Base-by-base conservation (phyloP, 2,113 vertebrate species). In the Nesogale talazaci region DNA sequence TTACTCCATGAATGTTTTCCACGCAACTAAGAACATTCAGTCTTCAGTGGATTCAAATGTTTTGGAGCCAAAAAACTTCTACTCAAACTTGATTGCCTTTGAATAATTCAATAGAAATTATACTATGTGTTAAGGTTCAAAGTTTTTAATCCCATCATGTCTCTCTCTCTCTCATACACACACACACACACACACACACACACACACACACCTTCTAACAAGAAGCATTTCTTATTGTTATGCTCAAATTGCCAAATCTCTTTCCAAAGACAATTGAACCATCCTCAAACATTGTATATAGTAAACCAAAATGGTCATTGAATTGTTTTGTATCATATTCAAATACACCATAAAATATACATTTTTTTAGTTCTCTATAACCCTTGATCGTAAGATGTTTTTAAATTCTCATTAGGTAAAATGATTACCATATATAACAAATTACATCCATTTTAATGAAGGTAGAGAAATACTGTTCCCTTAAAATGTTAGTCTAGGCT, bases 401-500 rank as follows among this genome's bases (percentile, higher is more conserved):
- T 89, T 15, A 90, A 96, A 88, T 91, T 94, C 75, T 80, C 27
- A 88, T 61, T 86, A 59, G 40, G 15, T 17, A 92, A 89, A 92
- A 84, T 94, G 96, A 95, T 95, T 95, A 84, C 92, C 83, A 89
- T 40, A 84, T 72, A 96, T 81, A 84, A 20, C 61, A 94, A 93
- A 95, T 93, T 95, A 94, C 94, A 89, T 89, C 70, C 76, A 25
- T 85, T 96, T 94, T 92, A 96, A 95, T 11, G 69, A 86, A 92
- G 85, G 85, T 90, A 79, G 95, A 38, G 63, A 94, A 91, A 94
- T 91, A 86, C 63, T 70, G 42, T 61, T 96, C 78, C 78, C 46
- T 86, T 93, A 88, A 94, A 96, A 94, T 91, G 78, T 86, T 84
- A 95, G 87, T 90, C 92, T 96, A 65, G 20, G 84, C 59, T 95